Base-by-base conservation (phyloP, 1,140 invertebrate genomes). In the Nixonia krombeini region DNA sequence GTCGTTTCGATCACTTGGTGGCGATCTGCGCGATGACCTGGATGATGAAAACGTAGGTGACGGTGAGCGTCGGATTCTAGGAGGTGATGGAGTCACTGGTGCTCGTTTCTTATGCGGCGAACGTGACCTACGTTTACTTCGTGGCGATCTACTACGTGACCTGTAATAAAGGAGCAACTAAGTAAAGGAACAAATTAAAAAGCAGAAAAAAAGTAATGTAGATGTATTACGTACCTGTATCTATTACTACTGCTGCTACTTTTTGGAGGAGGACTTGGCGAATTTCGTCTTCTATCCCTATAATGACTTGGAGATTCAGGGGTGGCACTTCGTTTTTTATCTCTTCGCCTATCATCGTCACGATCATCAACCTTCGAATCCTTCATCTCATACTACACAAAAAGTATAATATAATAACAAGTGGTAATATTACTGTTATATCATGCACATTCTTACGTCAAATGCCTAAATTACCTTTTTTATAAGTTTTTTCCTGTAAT, bases 401-500 rank as follows among this genome's bases (percentile, higher is more conserved):
- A 18, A 42, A 46, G 10, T n/a, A n/a, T n/a, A n/a, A n/a, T n/a
- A 50, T 37, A 47, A 44, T 35, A 23, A 10, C n/a, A 23, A 10
- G 26, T 29, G 35, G 18, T 53, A n/a, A n/a, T n/a, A n/a, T n/a
- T n/a, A n/a, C n/a, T n/a, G n/a, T n/a, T n/a, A n/a, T n/a, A n/a
- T n/a, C n/a, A n/a, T n/a, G n/a, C n/a, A n/a, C n/a, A n/a, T n/a
- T n/a, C n/a, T n/a, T n/a, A n/a, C n/a, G n/a, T n/a, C n/a, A n/a
- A n/a, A n/a, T n/a, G n/a, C n/a, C n/a, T n/a, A n/a, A n/a, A n/a
- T 53, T 76, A 92, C 92, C 88, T 94, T 95, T 82, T 91, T 91
- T 23, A 97, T 88, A 28, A 98, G 88, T 81, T 97, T 97, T 72
- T 93, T 89, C 28, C 96, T 87, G 80, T 97, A 98, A 85, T 96